Conservation (phyloP, 2,888 invertebrate species). For the Gastracanthus pulcherrimus region DNA sequence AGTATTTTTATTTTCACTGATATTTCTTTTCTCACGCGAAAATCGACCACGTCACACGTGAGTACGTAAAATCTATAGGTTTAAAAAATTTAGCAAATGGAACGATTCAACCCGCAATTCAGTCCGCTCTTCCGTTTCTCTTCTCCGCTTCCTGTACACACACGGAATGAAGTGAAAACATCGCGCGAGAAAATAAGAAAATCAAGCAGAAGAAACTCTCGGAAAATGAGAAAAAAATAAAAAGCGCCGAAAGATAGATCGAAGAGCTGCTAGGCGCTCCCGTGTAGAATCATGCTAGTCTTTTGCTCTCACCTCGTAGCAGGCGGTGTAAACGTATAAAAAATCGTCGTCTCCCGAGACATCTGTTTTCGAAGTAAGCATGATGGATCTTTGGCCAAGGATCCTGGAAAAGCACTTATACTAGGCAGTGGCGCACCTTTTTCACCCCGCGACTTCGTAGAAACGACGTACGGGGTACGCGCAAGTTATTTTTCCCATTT, state of each 20-base stretch:
- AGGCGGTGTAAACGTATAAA: conserved; percentile 3
- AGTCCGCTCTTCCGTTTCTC: background rate
- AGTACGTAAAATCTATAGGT: background rate
- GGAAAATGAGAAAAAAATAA: conserved; percentile 18
- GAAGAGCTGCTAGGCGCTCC: background rate
- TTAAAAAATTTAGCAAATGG: background rate
- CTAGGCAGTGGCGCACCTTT: background rate
- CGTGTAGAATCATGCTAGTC: too few relatives aligned
- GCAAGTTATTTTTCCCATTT: background rate
- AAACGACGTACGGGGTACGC: background rate
- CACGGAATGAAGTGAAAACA: conserved; percentile 11
- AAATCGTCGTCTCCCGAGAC: conserved; percentile 22
- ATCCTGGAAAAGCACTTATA: conserved; percentile 25
- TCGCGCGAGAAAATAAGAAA: background rate
- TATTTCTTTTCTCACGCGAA: background rate
- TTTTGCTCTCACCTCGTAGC: background rate
- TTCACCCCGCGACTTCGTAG: background rate
- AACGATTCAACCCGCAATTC: background rate
- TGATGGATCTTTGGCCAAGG: conserved; percentile 34
- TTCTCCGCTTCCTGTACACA: background rate
- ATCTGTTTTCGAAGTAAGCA: conserved; percentile 48
- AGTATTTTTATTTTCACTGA: background rate
- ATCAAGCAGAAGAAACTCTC: background rate
- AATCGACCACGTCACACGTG: background rate
- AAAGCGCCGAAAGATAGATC: background rate